Base-by-base conservation (phyloP, 2,797 vertebrate genomes). In the Spondyliosoma cantharus region DNA sequence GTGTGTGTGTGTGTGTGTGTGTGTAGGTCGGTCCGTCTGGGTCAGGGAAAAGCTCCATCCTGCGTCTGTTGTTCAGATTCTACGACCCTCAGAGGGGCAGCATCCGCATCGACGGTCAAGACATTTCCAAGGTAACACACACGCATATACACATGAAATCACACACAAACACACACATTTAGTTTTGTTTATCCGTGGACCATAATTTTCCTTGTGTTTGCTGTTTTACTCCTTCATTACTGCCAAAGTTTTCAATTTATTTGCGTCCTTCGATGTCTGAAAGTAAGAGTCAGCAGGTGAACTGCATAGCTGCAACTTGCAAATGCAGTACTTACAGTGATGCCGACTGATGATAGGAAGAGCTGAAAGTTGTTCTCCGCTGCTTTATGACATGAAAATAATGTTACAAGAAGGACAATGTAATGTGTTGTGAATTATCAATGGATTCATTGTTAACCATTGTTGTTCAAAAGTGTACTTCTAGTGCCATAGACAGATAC, bases 31-130 rank as follows among this genome's bases (percentile, higher is more conserved):
- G 97, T 53, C 96, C 96, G 1, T 98, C 97, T 0, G 97, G 96
- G n/a, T 95, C 96, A 0, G 97, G 97, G 16, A 98, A 98, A 85
- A 98, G 96, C 93, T 98, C 97, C 54, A 82, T 98, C 76, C 92
- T 98, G 56, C 96, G 97, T 53, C 92, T 98, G 68, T 91, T 98
- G 2, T 98, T 98, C 90, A 96, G 97, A 24, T 97, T 98, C 88
- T 98, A 97, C 0, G 94, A 98, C 0, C 92, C 97, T 76, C 94
- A 74, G 72, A 95, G 95, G 0, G 97, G 97, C 72, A 95, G 95
- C 78, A 95, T 98, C 88, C 94, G 94, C 68, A 95, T 98, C 0
- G 97, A 98, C 0, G 96, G 95, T 16, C 97, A 98, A 88, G 96
- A 98, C 90, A 95, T 98, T 80, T 95, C 96, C 66, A 96, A 96